Percentiles rank a stretch among this genome's conserved stretches.
phyloP scores from a whole-genome alignment of 2,797 vertebrate genomes.

The Trematomus bernacchii region DNA sequence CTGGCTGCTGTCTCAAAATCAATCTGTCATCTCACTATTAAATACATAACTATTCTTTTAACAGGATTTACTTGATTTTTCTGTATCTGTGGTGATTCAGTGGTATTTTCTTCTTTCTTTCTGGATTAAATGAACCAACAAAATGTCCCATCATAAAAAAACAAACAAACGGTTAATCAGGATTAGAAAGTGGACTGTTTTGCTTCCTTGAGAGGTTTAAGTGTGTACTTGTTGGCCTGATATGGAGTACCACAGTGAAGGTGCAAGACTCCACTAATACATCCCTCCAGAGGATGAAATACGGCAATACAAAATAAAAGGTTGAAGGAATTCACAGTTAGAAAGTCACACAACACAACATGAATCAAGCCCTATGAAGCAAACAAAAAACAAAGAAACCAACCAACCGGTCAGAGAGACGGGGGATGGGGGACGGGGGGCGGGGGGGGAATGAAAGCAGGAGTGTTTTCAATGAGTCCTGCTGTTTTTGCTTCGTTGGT shows the following conservation, averaged over 20 bases:
- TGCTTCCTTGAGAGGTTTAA: background rate
- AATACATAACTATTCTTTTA: background rate
- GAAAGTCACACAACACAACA: slow-evolving; percentile 61
- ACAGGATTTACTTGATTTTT: background rate
- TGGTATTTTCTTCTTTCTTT: background rate
- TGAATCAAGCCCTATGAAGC: slow-evolving; percentile 72
- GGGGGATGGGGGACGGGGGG: background rate
- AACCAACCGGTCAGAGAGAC: slow-evolving; percentile 48
- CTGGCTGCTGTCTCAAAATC: background rate
- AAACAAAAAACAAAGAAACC: slow-evolving; percentile 50
- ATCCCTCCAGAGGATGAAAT: slow-evolving; percentile 21
- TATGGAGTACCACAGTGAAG: background rate
- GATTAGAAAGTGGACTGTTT: background rate
- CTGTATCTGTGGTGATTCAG: background rate
- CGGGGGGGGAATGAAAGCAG: background rate
- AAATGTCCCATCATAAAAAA: background rate
- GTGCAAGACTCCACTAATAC: background rate
- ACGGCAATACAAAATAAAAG: slow-evolving; percentile 10
- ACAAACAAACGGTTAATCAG: background rate
- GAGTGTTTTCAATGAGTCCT: slow-evolving; percentile 3
- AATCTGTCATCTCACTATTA: background rate
- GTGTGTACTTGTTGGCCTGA: slow-evolving; percentile 14
- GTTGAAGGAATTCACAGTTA: slow-evolving; percentile 55
- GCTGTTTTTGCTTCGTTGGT: slow-evolving; percentile 45
- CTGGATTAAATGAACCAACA: background rate